Evolutionary conservation across 2,797 vertebrate species (phyloP).

Genomic region (Myotis planiceps): DNA sequence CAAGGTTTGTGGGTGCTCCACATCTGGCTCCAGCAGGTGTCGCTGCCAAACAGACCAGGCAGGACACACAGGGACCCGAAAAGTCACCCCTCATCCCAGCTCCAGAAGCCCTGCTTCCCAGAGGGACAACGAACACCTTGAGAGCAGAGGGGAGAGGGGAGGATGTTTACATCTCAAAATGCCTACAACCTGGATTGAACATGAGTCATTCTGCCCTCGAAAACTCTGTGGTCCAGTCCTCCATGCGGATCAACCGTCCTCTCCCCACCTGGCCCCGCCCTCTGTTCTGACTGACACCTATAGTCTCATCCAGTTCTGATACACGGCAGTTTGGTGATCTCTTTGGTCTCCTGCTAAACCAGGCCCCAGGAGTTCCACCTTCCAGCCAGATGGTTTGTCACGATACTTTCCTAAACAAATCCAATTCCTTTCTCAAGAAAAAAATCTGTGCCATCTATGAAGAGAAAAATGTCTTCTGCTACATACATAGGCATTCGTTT

Average conservation of each 20-base stretch:
- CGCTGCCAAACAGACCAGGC: neutral
- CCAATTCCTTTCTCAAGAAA: constrained; percentile 13
- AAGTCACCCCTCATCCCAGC: neutral
- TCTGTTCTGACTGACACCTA: neutral
- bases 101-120: neutral
- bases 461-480: neutral
- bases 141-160: neutral
- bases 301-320: neutral
- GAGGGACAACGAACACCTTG: too few species aligned
- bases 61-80: neutral
- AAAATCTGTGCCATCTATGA: neutral
- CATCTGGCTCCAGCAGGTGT: neutral
- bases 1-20: neutral
- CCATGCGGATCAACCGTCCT: neutral
- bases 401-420: constrained; percentile 2
- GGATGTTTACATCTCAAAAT: neutral
- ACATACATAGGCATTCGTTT: neutral
- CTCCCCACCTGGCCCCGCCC: neutral
- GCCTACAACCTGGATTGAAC: neutral
- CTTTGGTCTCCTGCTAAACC: neutral
- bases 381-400: neutral
- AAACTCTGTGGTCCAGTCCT: neutral
- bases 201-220: neutral
- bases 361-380: neutral
- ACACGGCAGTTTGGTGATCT: neutral